phyloP scores from a whole-genome alignment of 1,140 invertebrate genomes.

The Euborellia annulipes region DNA sequence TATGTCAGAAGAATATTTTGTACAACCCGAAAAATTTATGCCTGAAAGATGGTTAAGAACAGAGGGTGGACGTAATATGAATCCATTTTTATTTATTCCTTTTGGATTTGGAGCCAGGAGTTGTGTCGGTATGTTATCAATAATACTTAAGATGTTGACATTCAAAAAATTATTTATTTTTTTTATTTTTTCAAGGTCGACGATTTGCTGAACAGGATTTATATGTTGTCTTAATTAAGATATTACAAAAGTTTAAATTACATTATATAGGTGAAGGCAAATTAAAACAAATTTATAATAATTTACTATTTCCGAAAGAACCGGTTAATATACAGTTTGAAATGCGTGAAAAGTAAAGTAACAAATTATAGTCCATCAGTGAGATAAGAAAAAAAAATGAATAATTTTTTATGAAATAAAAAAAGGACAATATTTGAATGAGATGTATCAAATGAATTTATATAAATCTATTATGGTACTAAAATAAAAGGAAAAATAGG shows the following conservation, averaged over 20 bases:
- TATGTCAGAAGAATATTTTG: conserved; percentile 27
- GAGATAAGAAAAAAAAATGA: no score
- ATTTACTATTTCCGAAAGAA: conserved; percentile 24
- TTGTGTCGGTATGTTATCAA: conserved; percentile 14
- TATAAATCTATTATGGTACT: no score
- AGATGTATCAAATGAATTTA: no score
- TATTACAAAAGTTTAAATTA: conserved; percentile 28
- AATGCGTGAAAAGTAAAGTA: no score
- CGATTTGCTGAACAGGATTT: conserved; percentile 33
- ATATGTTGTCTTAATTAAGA: conserved; percentile 27
- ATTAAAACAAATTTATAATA: conserved; percentile 20
- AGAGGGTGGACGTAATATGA: conserved; percentile 12
- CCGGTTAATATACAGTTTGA: conserved; percentile 21
- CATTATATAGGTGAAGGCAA: conserved; percentile 9
- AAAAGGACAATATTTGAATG: no score
- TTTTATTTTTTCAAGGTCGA: conserved; percentile 26
- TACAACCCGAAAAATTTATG: conserved; percentile 27
- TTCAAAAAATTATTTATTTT: conserved; percentile 9
- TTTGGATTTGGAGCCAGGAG: conserved; percentile 36
- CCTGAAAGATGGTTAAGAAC: conserved; percentile 29
- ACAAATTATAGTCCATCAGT: no score
- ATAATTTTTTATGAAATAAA: no score
- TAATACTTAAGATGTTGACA: neutral
- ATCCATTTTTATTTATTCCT: conserved; percentile 34
- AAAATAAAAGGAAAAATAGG: no score